Evolutionary conservation across 23 tunicate species (phyloP).

Genomic region (Aplidium turbinatum): DNA sequence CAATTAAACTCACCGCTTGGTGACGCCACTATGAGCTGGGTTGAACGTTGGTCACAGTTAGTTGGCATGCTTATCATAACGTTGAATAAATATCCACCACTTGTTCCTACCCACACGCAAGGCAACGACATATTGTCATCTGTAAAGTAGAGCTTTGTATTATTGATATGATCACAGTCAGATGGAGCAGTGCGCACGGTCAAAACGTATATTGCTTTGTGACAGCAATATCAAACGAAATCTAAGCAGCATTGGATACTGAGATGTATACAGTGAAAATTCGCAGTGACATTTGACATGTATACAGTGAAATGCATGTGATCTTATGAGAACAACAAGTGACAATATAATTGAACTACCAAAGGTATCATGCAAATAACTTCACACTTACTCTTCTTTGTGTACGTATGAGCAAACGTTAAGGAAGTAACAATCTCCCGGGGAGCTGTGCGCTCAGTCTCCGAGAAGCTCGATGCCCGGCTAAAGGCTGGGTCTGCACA

Average conservation of each 20-base stretch:
- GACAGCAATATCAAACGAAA: too few species aligned
- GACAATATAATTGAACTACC: too few species aligned
- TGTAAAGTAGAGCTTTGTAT: neutral
- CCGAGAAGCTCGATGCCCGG: slow-evolving; percentile 19
- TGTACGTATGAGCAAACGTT: slow-evolving; percentile 36
- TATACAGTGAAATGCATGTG: too few species aligned
- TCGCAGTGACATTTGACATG: too few species aligned
- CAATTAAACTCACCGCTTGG: slow-evolving; percentile 53
- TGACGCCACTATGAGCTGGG: slow-evolving; percentile 18
- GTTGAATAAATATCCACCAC: slow-evolving; percentile 40
- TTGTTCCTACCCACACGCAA: slow-evolving; percentile 59
- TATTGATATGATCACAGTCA: too few species aligned
- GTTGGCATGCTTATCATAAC: slow-evolving; percentile 39
- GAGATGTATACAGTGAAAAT: too few species aligned
- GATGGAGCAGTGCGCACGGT: too few species aligned
- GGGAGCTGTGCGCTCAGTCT: slow-evolving; percentile 18
- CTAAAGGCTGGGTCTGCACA: slow-evolving; percentile 8
- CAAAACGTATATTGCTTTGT: too few species aligned
- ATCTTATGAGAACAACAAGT: too few species aligned
- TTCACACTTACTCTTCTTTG: slow-evolving; percentile 45
- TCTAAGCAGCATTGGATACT: too few species aligned
- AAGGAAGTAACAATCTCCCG: slow-evolving; percentile 38
- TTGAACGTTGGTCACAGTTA: neutral
- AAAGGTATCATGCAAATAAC: too few species aligned
- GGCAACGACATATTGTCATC: slow-evolving; percentile 35